phyloP scores from a whole-genome alignment of 2,888 invertebrate species.

The Xylota segnis region DNA sequence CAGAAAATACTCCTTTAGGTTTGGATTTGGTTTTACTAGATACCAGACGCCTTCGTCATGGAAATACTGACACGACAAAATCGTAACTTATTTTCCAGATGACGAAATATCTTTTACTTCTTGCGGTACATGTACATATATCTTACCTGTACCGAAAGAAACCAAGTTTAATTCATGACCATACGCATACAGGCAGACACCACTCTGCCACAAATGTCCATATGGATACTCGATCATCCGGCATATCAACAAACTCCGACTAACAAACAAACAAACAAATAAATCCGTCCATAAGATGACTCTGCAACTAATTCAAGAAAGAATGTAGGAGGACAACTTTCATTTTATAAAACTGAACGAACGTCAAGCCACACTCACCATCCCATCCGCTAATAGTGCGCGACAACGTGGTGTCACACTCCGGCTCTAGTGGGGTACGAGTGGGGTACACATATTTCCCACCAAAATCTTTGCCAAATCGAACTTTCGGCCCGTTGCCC shows the following conservation, averaged over 20 bases:
- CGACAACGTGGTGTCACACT: slow-evolving; percentile 39
- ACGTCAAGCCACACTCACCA: slow-evolving; percentile 22
- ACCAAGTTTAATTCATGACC: slow-evolving; percentile 41
- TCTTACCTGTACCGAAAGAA: neutral
- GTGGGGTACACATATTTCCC: slow-evolving; percentile 1
- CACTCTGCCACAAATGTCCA: slow-evolving; percentile 54
- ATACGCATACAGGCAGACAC: slow-evolving; percentile 26
- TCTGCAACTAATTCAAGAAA: slow-evolving; percentile 77
- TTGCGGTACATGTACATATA: neutral
- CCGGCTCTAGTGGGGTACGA: neutral
- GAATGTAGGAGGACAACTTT: slow-evolving; percentile 83
- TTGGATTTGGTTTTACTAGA: too few relatives aligned
- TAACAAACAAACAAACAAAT: slow-evolving; percentile 51
- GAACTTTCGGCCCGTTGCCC: slow-evolving; percentile 18
- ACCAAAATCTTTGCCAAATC: slow-evolving; percentile 13
- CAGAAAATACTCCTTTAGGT: too few relatives aligned
- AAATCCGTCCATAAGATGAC: slow-evolving; percentile 66
- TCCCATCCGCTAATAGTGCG: slow-evolving; percentile 31
- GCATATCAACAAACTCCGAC: slow-evolving; percentile 38
- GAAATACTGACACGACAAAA: too few relatives aligned
- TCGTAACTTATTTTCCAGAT: neutral
- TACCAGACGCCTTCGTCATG: too few relatives aligned
- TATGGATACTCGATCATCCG: slow-evolving; percentile 62
- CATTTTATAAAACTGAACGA: slow-evolving; percentile 82
- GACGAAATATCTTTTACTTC: slow-evolving; percentile 10